phyloP scores from a whole-genome alignment of 2,113 vertebrate genomes.

The Larimichthys crocea region DNA sequence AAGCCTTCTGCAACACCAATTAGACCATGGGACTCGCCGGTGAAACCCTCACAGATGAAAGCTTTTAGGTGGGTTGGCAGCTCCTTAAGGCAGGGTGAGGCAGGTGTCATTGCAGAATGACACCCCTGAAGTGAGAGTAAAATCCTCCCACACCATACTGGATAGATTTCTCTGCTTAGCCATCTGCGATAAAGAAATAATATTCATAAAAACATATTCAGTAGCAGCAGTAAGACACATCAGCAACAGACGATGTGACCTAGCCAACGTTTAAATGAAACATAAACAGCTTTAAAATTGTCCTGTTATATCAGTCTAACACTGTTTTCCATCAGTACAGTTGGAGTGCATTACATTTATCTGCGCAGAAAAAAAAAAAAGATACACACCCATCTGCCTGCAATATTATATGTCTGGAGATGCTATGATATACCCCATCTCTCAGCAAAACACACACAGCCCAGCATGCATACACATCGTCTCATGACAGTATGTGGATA shows the following conservation, averaged over 20 bases:
- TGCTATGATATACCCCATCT: conserved; percentile 59
- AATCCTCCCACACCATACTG: conserved; percentile 62
- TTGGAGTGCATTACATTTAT: conserved; percentile 53
- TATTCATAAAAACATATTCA: conserved; percentile 59
- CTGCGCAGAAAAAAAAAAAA: conserved; percentile 2
- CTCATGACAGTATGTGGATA: conserved; percentile 74
- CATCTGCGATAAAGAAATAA: conserved; percentile 48
- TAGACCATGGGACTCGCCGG: conserved; percentile 34
- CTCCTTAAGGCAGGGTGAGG: conserved; percentile 61
- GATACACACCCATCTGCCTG: conserved; percentile 52
- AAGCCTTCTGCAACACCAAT: conserved; percentile 41
- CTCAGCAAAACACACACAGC: conserved; percentile 58
- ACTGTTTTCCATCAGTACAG: conserved; percentile 38
- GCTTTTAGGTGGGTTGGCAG: conserved; percentile 58
- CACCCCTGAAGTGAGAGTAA: conserved; percentile 62
- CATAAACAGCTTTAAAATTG: conserved; percentile 49
- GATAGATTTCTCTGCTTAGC: conserved; percentile 44
- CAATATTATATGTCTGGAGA: conserved; percentile 59
- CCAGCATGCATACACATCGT: conserved; percentile 49
- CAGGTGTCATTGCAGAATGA: conserved; percentile 61
- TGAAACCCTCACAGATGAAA: conserved; percentile 59
- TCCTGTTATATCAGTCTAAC: conserved; percentile 26
- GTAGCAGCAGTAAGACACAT: conserved; percentile 26
- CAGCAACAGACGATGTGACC: conserved; percentile 30
- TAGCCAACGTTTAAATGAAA: conserved; percentile 32